phyloP scores from a whole-genome alignment of 1,140 invertebrate genomes.

The Drosophila punjabiensis region DNA sequence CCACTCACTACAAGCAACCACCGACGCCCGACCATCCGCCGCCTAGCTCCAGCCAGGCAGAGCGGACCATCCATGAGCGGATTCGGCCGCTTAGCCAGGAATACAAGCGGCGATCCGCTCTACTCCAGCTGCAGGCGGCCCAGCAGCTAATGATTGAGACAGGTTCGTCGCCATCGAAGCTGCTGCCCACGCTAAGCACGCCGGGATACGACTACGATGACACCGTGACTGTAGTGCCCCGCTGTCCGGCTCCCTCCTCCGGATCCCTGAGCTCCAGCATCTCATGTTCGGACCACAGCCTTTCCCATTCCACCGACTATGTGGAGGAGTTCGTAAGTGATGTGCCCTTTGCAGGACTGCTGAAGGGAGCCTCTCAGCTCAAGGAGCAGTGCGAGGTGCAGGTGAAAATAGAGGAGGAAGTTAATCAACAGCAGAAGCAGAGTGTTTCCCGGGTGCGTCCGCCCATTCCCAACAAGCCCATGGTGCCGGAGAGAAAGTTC shows the following conservation, averaged over 20 bases:
- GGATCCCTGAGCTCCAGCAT: conserved; percentile 86
- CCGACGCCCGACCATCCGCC: conserved; percentile 97
- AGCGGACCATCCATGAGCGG: conserved; percentile 94
- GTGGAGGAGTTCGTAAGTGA: conserved; percentile 95
- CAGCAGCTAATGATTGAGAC: conserved; percentile 79
- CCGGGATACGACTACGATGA: conserved; percentile 73
- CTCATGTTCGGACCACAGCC: conserved; percentile 90
- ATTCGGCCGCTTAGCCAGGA: conserved; percentile 94
- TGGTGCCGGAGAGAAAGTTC: conserved; percentile 68
- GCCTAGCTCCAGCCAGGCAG: conserved; percentile 95
- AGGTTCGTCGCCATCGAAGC: conserved; percentile 74
- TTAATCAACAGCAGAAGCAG: conserved; percentile 44
- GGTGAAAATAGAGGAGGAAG: conserved; percentile 32
- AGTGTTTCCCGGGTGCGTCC: conserved; percentile 59
- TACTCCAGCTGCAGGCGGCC: conserved; percentile 72
- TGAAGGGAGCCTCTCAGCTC: conserved; percentile 89
- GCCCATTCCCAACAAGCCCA: conserved; percentile 64
- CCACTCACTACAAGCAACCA: conserved; percentile 95
- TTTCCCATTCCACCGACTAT: conserved; percentile 90
- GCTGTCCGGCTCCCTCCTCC: conserved; percentile 72
- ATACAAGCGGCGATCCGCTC: conserved; percentile 77
- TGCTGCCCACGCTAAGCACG: conserved; percentile 63
- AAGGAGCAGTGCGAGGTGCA: conserved; percentile 51
- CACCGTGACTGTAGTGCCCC: conserved; percentile 70
- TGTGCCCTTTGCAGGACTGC: conserved; percentile 93